These are phyloP conservation scores for Caenorhabditis sp. DNA, from an alignment of 2,888 invertebrate species.

Conservation along the genomic window DNA sequence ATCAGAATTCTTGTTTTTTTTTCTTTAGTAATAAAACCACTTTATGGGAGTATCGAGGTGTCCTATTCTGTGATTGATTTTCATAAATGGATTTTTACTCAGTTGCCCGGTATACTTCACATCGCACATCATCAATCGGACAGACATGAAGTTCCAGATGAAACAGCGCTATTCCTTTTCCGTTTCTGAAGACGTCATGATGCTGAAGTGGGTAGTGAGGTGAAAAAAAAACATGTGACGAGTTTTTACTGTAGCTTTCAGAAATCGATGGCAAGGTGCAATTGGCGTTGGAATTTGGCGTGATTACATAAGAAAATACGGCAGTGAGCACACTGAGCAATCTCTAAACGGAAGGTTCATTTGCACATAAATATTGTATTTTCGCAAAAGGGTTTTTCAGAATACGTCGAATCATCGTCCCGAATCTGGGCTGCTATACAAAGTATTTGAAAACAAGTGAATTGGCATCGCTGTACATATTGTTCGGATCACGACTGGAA, in stretches of 20 bases:
- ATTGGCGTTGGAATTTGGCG: slow-evolving; percentile 11
- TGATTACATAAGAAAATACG: not conserved
- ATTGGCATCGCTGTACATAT: not conserved
- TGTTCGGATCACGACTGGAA: slow-evolving; percentile 9
- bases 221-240: not conserved
- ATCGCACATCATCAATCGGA: too few relatives aligned
- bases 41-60: slow-evolving; percentile 28
- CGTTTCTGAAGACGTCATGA: slow-evolving; percentile 29
- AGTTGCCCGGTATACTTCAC: not conserved
- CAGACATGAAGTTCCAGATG: slow-evolving; percentile 12
- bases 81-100: slow-evolving; percentile 11
- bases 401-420: slow-evolving; percentile 31
- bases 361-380: not conserved
- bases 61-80: slow-evolving; percentile 24
- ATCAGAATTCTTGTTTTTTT: slow-evolving; percentile 37
- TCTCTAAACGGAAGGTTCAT: slow-evolving; percentile 36
- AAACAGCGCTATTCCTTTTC: slow-evolving; percentile 3
- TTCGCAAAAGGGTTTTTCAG: slow-evolving; percentile 18
- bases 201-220: slow-evolving; percentile 47
- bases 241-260: not conserved
- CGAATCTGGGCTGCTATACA: slow-evolving; percentile 14
- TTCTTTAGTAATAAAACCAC: slow-evolving; percentile 54
- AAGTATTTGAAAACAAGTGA: not conserved
- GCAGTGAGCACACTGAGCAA: not conserved
- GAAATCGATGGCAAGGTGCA: not conserved